These are phyloP conservation scores for Parotia lawesii DNA, from an alignment of 2,113 vertebrate species.

Conservation along the genomic window DNA sequence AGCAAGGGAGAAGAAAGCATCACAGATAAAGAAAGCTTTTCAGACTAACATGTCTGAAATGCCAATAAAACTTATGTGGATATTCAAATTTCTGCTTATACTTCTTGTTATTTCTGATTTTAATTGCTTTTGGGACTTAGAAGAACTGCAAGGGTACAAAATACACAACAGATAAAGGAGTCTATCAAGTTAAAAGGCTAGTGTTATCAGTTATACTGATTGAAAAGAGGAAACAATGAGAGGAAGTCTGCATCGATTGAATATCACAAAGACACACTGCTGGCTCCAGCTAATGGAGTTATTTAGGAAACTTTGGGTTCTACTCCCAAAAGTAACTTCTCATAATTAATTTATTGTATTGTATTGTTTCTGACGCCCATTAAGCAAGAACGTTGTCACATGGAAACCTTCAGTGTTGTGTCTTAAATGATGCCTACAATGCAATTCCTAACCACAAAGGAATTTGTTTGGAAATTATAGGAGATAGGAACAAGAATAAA, in stretches of 20 bases:
- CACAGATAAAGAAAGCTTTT: not conserved
- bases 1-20: not conserved
- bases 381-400: not conserved
- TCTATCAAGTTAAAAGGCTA: not conserved
- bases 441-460: not conserved
- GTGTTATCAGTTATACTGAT: not conserved
- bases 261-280: not conserved
- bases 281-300: slow-evolving; percentile 48
- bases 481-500: not conserved
- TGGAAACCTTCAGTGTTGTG: not conserved
- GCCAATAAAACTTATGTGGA: not conserved
- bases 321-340: slow-evolving; percentile 39
- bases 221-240: slow-evolving; percentile 22
- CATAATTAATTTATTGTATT: slow-evolving; percentile 60
- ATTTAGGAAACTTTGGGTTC: slow-evolving; percentile 31
- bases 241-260: slow-evolving; percentile 30
- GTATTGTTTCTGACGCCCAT: slow-evolving; percentile 15
- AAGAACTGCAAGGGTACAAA: not conserved
- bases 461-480: not conserved
- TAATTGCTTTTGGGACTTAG: not conserved
- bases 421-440: not conserved
- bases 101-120: not conserved
- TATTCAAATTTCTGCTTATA: not conserved
- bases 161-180: not conserved
- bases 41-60: not conserved